Percentiles rank a stretch among this genome's conserved stretches.
Evolutionary conservation across 1,140 invertebrate genomes (phyloP).

Genomic region (Drosophila saltans): DNA sequence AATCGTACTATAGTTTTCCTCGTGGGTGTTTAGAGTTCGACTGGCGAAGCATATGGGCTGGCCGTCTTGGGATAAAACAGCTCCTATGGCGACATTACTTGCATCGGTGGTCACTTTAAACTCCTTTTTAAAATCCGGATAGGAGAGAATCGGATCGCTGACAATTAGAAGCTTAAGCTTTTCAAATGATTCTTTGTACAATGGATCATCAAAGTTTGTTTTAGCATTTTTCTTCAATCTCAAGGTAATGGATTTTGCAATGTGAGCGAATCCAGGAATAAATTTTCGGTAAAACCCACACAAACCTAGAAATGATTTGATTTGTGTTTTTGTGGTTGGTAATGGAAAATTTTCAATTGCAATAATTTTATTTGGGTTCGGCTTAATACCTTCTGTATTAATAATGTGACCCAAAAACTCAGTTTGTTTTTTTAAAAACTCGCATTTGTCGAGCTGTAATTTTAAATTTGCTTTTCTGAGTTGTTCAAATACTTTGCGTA

Average conservation of each 20-base stretch:
- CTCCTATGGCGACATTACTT: background rate
- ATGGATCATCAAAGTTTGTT: background rate
- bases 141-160: background rate
- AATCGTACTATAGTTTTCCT: background rate
- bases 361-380: background rate
- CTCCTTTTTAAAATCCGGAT: background rate
- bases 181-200: background rate
- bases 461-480: background rate
- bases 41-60: background rate
- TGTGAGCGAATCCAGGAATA: constrained; percentile 2
- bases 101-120: background rate
- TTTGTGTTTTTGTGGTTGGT: too few species aligned
- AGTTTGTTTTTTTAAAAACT: background rate
- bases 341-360: background rate
- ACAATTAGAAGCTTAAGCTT: background rate
- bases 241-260: constrained; percentile 2
- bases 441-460: background rate
- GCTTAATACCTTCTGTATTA: background rate
- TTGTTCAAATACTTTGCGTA: background rate
- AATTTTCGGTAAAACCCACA: background rate
- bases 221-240: background rate
- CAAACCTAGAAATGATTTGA: background rate
- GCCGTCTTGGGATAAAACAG: background rate
- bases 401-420: background rate
- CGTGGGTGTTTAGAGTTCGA: background rate